Percentiles rank a stretch among this genome's conserved stretches.
phyloP scores from a whole-genome alignment of 2,113 vertebrate genomes.

The Microcebus jonahi region DNA sequence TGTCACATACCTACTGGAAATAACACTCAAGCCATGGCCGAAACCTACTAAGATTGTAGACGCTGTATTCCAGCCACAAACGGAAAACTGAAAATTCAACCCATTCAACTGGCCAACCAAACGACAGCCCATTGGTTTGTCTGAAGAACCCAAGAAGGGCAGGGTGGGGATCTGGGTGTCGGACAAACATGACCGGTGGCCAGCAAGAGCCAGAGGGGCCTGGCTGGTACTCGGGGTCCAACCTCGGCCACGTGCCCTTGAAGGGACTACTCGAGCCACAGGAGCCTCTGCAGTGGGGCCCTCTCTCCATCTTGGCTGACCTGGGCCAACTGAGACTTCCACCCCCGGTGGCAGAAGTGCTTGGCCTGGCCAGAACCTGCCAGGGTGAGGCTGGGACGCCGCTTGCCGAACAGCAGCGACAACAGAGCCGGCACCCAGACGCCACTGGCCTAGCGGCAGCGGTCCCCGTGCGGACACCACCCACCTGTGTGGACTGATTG shows the following conservation, averaged over 20 bases:
- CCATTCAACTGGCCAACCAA: not conserved
- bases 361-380: not conserved
- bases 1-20: not conserved
- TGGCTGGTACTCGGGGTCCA: not conserved
- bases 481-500: accelerated
- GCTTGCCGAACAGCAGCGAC: accelerated
- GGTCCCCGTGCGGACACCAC: not conserved
- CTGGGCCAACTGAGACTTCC: not conserved
- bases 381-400: not conserved
- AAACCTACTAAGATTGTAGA: not conserved
- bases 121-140: not conserved
- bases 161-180: not conserved
- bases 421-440: not conserved
- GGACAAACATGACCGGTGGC: not conserved
- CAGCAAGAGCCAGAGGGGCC: not conserved
- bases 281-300: not conserved
- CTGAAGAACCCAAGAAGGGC: not conserved
- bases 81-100: not conserved
- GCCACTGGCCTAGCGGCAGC: too few species aligned
- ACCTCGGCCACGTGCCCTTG: not conserved
- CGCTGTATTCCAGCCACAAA: not conserved
- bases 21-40: not conserved
- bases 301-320: not conserved
- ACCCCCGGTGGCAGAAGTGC: accelerated
- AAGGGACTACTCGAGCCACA: accelerated